A percentile compares a stretch with the other conserved stretches of the same genome.
Conservation (phyloP, 2,888 invertebrate species). For the Drosophila prolongata region DNA sequence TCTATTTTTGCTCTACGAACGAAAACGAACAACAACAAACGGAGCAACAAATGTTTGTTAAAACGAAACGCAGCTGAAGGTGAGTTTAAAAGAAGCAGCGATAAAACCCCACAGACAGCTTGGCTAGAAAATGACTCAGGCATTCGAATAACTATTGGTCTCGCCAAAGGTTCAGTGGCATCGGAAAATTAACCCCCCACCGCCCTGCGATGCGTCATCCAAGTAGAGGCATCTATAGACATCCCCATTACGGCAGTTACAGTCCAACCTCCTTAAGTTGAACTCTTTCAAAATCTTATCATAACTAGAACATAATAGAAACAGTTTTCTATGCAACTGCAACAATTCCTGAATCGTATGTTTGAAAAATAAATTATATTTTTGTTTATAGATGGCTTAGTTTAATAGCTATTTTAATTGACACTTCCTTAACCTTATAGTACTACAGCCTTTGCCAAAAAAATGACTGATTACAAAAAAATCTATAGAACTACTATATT, state of each 20-base stretch:
- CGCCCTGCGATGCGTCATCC: slow-evolving; percentile 40
- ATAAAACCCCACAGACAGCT: slow-evolving; percentile 7
- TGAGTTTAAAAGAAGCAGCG: slow-evolving; percentile 35
- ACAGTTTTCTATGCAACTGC: too few relatives aligned
- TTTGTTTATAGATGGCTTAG: too few relatives aligned
- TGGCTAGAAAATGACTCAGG: slow-evolving; percentile 34
- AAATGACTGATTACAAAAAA: too few relatives aligned
- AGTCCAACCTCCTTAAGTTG: neutral
- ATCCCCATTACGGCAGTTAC: neutral
- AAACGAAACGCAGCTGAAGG: slow-evolving; percentile 57
- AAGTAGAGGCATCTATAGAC: slow-evolving; percentile 16
- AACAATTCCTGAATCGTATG: too few relatives aligned
- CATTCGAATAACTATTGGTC: slow-evolving; percentile 18
- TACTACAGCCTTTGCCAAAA: too few relatives aligned
- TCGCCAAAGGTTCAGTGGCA: slow-evolving; percentile 73
- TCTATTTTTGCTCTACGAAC: slow-evolving; percentile 55
- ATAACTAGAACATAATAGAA: too few relatives aligned
- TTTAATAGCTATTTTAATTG: too few relatives aligned
- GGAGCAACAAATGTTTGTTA: slow-evolving; percentile 73
- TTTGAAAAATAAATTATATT: too few relatives aligned
- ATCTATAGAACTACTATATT: too few relatives aligned
- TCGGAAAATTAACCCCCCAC: slow-evolving; percentile 24
- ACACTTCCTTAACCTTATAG: too few relatives aligned
- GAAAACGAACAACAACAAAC: slow-evolving; percentile 37
- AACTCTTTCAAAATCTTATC: neutral